Conservation (phyloP, 2,888 invertebrate species). For the Coleophora deauratella region DNA sequence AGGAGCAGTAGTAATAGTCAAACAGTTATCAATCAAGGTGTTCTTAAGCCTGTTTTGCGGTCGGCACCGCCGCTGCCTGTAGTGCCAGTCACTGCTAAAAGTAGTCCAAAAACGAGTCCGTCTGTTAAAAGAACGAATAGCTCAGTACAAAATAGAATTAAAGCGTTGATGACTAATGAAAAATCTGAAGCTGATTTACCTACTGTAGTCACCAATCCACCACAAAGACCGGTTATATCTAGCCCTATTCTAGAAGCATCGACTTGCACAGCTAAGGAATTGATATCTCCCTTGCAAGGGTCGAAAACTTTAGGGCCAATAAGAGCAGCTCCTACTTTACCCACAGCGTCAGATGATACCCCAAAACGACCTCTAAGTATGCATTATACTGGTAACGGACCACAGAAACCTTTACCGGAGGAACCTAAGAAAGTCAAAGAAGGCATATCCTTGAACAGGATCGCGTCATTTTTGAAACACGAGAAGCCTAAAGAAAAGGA, state of each 20-base stretch:
- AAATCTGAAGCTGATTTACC: slow-evolving; percentile 44
- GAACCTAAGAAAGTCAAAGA: slow-evolving; percentile 74
- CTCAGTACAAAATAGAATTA: slow-evolving; percentile 58
- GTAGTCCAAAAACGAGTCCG: slow-evolving; percentile 50
- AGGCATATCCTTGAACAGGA: slow-evolving; percentile 78
- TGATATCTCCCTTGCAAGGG: slow-evolving; percentile 77
- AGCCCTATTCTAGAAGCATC: slow-evolving; percentile 87
- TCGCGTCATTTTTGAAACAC: slow-evolving; percentile 83
- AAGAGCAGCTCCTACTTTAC: slow-evolving; percentile 74
- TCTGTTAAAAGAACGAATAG: slow-evolving; percentile 56
- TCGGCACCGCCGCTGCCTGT: slow-evolving; percentile 79
- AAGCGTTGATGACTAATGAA: slow-evolving; percentile 55
- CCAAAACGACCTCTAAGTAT: slow-evolving; percentile 69
- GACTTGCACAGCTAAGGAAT: slow-evolving; percentile 84
- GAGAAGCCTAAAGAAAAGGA: slow-evolving; percentile 70
- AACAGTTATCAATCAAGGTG: slow-evolving; percentile 42
- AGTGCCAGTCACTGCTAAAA: slow-evolving; percentile 51
- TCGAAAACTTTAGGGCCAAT: slow-evolving; percentile 75
- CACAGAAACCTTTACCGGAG: slow-evolving; percentile 60
- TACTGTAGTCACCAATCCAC: slow-evolving; percentile 70
- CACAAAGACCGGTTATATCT: slow-evolving; percentile 85
- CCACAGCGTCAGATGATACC: slow-evolving; percentile 45
- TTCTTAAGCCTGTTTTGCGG: slow-evolving; percentile 63
- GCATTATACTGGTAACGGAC: slow-evolving; percentile 45
- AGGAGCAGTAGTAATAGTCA: slow-evolving; percentile 57